Percentiles rank a stretch among this genome's conserved stretches.
Evolutionary conservation across 2,888 invertebrate species (phyloP).

Genomic region (Synergus laeviventris): DNA sequence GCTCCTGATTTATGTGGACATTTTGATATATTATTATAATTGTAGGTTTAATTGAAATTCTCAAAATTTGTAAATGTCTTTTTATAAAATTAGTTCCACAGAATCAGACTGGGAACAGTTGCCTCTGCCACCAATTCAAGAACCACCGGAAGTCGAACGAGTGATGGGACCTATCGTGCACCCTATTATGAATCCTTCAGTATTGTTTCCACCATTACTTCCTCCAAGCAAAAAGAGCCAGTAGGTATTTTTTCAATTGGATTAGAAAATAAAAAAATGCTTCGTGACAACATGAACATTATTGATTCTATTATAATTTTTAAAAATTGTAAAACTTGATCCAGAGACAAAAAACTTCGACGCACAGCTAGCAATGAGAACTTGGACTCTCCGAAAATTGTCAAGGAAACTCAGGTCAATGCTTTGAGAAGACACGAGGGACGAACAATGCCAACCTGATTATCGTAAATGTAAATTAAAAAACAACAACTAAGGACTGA

Average conservation of each 20-base stretch:
- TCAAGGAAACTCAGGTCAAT: conserved; percentile 48
- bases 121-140: conserved; percentile 69
- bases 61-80: conserved; percentile 36
- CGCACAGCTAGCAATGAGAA: conserved; percentile 62
- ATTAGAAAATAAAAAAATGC: background rate
- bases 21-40: background rate
- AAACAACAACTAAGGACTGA: conserved; percentile 6
- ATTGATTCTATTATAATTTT: background rate
- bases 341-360: conserved; percentile 61
- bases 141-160: conserved; percentile 65
- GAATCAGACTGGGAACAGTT: conserved; percentile 69
- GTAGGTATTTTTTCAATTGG: conserved; percentile 47
- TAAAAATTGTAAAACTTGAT: conserved; percentile 24
- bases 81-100: conserved; percentile 62
- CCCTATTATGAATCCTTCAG: conserved; percentile 65
- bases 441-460: conserved; percentile 53
- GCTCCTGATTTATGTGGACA: background rate
- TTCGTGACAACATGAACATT: background rate
- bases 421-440: conserved; percentile 47
- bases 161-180: conserved; percentile 68
- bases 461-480: background rate
- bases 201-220: conserved; percentile 69
- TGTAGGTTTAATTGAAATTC: background rate
- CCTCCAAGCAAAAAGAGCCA: conserved; percentile 55
- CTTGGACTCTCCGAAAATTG: conserved; percentile 54